Evolutionary conservation across 2,113 vertebrate genomes (phyloP), one percentile per base, ranked within the genome.

Genomic region (Aspidoscelis tigris): DNA sequence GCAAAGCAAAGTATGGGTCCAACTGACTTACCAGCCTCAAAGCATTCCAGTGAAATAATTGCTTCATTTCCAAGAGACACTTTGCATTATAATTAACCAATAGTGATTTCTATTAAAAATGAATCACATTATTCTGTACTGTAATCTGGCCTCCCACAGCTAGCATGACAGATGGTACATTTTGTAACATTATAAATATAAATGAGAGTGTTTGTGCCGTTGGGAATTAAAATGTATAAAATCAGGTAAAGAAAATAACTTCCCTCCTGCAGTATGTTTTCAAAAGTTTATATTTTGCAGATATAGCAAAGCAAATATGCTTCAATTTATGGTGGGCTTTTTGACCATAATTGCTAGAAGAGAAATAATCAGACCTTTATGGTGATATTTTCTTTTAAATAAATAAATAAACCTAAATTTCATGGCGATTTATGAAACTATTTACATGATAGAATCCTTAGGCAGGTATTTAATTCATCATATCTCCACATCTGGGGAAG

Each of bases 151-250:
- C 70, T 93, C 84, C 88, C 89, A 83, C 55, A 91, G 70, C 84
- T 92, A 92, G 11, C 79, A 80, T 91, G 85, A 92, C 84, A 95
- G 92, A 93, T 90, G 86, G 89, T 83, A 93, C 44, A 75, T 89
- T 93, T 94, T 94, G 83, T 80, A 72, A 90, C 85, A 76, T 89
- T 94, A 95, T 90, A 93, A 93, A 95, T 95, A 94, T 87, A 94
- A 95, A 95, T 92, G 83, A 91, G 72, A 80, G 58, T 89, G 86
- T 89, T 92, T 92, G 84, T 92, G 79, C 50, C 64, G 92, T 70
- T 93, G 92, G 78, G 79, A 92, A 93, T 90, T 93, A 86, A 84
- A 41, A 76, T 93, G 84, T 82, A 76, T 90, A 92, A 92, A 90
- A 91, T 84, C 65, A 92, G 85, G 68, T 87, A 72, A 85, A 92